Conservation (phyloP, 2,797 vertebrate species). For the Sebastes matsubarae region DNA sequence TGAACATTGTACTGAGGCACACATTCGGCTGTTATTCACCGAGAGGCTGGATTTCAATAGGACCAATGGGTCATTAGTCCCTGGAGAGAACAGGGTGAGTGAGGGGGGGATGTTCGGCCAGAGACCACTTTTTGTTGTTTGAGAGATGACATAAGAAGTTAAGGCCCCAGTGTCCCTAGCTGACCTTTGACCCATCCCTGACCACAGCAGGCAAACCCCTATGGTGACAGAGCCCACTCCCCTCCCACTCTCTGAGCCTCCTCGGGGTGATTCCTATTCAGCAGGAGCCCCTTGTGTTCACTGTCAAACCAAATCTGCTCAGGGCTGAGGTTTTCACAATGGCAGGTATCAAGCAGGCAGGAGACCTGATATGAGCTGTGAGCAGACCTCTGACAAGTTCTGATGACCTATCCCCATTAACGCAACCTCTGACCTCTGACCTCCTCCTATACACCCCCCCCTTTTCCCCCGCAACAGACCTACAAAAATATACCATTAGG, state of each 20-base stretch:
- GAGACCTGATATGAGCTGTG: slow-evolving; percentile 49
- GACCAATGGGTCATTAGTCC: slow-evolving; percentile 50
- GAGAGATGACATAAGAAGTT: slow-evolving; percentile 71
- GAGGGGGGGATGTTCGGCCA: slow-evolving; percentile 36
- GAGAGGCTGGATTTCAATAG: slow-evolving; percentile 23
- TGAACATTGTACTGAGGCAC: not conserved
- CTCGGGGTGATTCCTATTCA: slow-evolving; percentile 65
- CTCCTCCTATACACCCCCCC: not conserved
- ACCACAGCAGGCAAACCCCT: slow-evolving; percentile 71
- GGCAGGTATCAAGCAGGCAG: slow-evolving; percentile 50
- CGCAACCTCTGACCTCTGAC: slow-evolving; percentile 18
- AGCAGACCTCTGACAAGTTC: slow-evolving; percentile 52
- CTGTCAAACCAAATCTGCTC: slow-evolving; percentile 61
- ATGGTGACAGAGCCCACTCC: slow-evolving; percentile 64
- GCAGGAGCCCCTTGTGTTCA: slow-evolving; percentile 47
- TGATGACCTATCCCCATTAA: slow-evolving; percentile 20
- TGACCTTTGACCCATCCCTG: slow-evolving; percentile 77
- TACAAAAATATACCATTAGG: not conserved
- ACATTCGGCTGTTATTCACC: slow-evolving; percentile 12
- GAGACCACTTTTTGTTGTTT: slow-evolving; percentile 68
- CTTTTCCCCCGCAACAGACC: not conserved
- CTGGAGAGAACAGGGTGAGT: slow-evolving; percentile 13
- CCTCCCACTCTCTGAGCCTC: slow-evolving; percentile 44
- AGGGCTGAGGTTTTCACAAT: slow-evolving; percentile 64
- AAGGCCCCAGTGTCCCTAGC: slow-evolving; percentile 60